Evolutionary conservation across 30 jellyfish, hydroid and myxozoan species (phyloP), one percentile per base, ranked within the genome.

Genomic region (Aurelia aurita complex sp. Pacific): DNA sequence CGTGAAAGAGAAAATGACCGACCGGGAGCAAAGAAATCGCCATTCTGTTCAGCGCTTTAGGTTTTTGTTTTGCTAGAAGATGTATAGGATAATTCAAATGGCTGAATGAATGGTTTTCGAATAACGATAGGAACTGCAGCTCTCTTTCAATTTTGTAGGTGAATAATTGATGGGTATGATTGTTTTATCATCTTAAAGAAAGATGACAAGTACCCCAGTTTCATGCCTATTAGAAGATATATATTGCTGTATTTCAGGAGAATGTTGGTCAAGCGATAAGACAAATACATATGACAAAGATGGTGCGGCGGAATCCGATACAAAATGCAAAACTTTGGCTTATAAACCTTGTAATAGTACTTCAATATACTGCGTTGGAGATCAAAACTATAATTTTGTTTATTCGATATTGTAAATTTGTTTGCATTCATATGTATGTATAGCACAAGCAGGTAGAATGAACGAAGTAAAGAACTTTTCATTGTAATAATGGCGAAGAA

Each of bases 201-300:
- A 23, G 29, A 23, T 23, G 29, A 23, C 29, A 23, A 60, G 23
- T 60, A 19, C 32, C 19, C 10, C 69, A 60, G 13, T 60, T 12
- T 5, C 8, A 60, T 60, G 10, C 4, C 32, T 60, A 10, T 34
- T 23, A n/a, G 55, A 67, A 68, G 8, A 36, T 10, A 18, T 36
- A 8, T 16, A 5, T 19, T 60, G 14, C 36, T 64, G 14, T 43
- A 17, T 50, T 66, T 36, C 50, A 83, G 92, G 92, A 6, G 92
- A 83, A 59, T 83, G 92, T 71, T 83, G 92, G 92, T 70, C 92
- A 14, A 83, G 62, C 76, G 62, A 17, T 15, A 72, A 70, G 54
- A 63, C 60, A 40, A 75, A 83, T 46, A 72, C 86, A 14, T 83
- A 10, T 68, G 68, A n/a, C 67, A 72, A 42, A 59, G 92, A 83